Percentiles rank a stretch among this genome's conserved stretches.
phyloP scores from a whole-genome alignment of 2,113 vertebrate genomes.

The Coregonus clupeaformis region DNA sequence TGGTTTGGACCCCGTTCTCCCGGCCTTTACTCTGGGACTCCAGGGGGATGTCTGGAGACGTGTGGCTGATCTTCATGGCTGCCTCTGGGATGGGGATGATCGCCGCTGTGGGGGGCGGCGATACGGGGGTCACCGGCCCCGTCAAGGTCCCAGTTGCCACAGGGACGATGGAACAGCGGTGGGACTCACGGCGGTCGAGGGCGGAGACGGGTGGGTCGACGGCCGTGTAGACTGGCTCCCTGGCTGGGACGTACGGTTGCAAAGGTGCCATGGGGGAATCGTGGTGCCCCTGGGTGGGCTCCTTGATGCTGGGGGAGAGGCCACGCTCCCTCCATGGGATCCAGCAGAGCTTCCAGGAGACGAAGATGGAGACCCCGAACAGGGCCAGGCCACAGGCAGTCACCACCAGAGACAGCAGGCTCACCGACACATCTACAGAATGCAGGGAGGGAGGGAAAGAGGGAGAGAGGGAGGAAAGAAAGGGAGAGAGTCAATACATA shows the following conservation, averaged over 20 bases:
- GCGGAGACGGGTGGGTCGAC: conserved; percentile 76
- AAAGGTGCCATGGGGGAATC: conserved; percentile 67
- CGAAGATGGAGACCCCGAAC: conserved; percentile 96
- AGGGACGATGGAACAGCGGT: conserved; percentile 59
- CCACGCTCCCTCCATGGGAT: conserved; percentile 95
- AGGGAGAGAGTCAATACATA: neutral
- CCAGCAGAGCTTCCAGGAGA: conserved; percentile 99
- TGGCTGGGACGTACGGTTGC: conserved; percentile 53
- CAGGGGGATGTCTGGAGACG: conserved; percentile 91
- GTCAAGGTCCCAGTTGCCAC: conserved; percentile 74
- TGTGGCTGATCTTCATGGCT: conserved; percentile 57
- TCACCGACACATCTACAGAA: conserved; percentile 91
- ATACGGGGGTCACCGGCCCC: conserved; percentile 64
- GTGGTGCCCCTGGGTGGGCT: conserved; percentile 75
- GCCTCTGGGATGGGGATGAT: conserved; percentile 76
- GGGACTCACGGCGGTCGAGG: conserved; percentile 85
- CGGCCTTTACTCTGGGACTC: conserved; percentile 79
- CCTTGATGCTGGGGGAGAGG: conserved; percentile 82
- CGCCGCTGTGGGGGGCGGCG: conserved; percentile 65
- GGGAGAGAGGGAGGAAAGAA: neutral
- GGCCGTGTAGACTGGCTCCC: conserved; percentile 86
- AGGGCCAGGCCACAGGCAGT: conserved; percentile 95
- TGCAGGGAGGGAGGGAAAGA: neutral
- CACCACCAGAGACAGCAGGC: conserved; percentile 93
- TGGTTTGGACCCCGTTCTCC: conserved; percentile 84